Evolutionary conservation across 2,113 vertebrate genomes (phyloP).

Genomic region (Laterallus jamaicensis): DNA sequence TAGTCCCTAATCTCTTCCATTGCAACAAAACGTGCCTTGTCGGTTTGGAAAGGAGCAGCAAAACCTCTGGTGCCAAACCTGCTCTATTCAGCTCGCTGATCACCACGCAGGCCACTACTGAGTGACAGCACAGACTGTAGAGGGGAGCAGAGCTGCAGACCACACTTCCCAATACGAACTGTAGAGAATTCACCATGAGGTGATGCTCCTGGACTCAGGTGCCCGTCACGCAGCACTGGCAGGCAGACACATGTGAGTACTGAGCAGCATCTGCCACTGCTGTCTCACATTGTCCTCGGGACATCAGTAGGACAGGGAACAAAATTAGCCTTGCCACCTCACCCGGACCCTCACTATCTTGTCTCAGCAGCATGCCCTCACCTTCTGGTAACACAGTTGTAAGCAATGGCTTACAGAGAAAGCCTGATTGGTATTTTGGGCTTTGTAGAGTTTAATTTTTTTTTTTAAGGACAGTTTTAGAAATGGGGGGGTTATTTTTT

Average conservation of each 20-base stretch:
- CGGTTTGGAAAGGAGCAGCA: background rate
- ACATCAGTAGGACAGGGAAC: background rate
- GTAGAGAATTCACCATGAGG: background rate
- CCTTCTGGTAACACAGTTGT: background rate
- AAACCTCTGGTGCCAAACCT: background rate
- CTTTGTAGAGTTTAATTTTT: background rate
- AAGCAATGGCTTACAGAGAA: background rate
- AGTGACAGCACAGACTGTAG: background rate
- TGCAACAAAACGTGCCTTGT: background rate
- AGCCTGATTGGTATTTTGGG: background rate
- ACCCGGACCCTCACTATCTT: background rate
- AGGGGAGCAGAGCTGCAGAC: background rate
- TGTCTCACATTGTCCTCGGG: background rate
- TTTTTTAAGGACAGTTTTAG: conserved; percentile 35
- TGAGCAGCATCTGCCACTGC: background rate
- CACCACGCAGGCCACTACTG: background rate
- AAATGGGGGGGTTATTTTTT: background rate
- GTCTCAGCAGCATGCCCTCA: background rate
- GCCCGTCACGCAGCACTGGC: background rate
- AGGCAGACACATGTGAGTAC: background rate
- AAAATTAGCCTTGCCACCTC: background rate
- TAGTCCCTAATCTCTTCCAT: background rate
- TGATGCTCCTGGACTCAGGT: background rate
- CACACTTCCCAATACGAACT: background rate
- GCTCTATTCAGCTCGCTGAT: background rate